A percentile compares a stretch with the other conserved stretches of the same genome.
phyloP scores from a whole-genome alignment of 2,113 vertebrate genomes.

The Forbesichthys papilliferus region DNA sequence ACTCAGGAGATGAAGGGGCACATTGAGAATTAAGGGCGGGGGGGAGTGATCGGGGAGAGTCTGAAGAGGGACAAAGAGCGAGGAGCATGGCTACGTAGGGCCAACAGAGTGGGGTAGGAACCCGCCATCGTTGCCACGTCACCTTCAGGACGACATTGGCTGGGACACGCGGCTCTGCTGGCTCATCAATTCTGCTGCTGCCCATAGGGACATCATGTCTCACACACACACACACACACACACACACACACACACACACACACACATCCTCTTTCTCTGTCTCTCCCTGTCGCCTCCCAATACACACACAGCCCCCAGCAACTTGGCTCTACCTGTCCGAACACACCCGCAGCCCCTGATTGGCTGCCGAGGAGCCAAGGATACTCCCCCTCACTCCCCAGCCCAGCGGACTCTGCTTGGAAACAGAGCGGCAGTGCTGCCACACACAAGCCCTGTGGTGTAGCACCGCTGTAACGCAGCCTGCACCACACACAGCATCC shows the following conservation, averaged over 20 bases:
- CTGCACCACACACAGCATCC: constrained; percentile 25
- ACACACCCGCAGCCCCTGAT: constrained; percentile 66
- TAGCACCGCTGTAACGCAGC: constrained; percentile 33
- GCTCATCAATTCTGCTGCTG: constrained; percentile 76
- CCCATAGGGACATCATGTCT: constrained; percentile 67
- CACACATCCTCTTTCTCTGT: not conserved
- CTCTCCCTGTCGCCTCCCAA: not conserved
- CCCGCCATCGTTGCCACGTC: constrained; percentile 64
- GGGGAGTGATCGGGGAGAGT: too few relatives aligned
- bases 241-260: constrained; percentile 10
- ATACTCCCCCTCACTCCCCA: constrained; percentile 54
- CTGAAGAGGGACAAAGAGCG: constrained; percentile 31
- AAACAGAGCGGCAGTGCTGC: constrained; percentile 65
- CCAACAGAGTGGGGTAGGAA: constrained; percentile 3
- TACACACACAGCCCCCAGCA: constrained; percentile 34
- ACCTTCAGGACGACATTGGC: constrained; percentile 77
- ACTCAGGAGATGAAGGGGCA: too few relatives aligned
- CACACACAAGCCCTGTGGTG: constrained; percentile 41
- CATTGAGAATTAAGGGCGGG: constrained; percentile 32
- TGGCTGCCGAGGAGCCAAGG: constrained; percentile 58
- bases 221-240: constrained; percentile 1
- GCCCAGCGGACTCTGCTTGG: constrained; percentile 72
- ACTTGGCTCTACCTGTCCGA: constrained; percentile 68
- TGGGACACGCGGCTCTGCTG: constrained; percentile 75
- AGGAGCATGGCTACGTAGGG: constrained; percentile 23